phyloP scores from a whole-genome alignment of 1,140 invertebrate species.

The Drosophila fuyamai region DNA sequence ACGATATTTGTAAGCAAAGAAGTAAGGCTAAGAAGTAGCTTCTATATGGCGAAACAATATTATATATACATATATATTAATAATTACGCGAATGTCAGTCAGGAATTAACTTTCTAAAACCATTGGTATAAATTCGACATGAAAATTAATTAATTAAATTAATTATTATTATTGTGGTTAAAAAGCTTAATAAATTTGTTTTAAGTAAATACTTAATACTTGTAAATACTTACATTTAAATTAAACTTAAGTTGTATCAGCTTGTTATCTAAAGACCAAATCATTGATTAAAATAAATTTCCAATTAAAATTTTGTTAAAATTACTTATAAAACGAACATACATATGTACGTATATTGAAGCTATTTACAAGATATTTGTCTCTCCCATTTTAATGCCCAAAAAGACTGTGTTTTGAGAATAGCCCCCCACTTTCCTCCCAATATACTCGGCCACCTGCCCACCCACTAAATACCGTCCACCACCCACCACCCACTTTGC shows the following conservation, averaged over 20 bases:
- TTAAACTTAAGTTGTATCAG: too few species aligned
- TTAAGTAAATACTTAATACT: too few species aligned
- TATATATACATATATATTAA: conserved; percentile 52
- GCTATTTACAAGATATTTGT: neutral
- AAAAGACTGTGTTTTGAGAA: conserved; percentile 5
- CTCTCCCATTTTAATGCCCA: neutral
- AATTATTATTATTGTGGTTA: too few species aligned
- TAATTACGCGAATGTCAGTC: conserved; percentile 41
- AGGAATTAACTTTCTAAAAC: conserved; percentile 15
- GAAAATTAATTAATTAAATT: too few species aligned
- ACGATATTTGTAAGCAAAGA: conserved; percentile 4
- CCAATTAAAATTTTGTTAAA: too few species aligned
- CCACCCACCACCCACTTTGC: neutral
- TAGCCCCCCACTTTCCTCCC: conserved; percentile 1
- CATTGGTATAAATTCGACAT: neutral
- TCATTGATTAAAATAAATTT: too few species aligned
- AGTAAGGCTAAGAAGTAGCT: conserved; percentile 12
- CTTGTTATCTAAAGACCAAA: too few species aligned
- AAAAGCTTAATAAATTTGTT: too few species aligned
- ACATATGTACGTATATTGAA: too few species aligned
- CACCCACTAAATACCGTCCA: too few species aligned
- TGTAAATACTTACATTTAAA: too few species aligned
- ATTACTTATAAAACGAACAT: too few species aligned
- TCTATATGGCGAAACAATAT: conserved; percentile 28
- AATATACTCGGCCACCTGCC: neutral